Evolutionary conservation across 2,113 vertebrate species (phyloP), one percentile per base, ranked within the genome.

Genomic region (Ranitomeya imitator): DNA sequence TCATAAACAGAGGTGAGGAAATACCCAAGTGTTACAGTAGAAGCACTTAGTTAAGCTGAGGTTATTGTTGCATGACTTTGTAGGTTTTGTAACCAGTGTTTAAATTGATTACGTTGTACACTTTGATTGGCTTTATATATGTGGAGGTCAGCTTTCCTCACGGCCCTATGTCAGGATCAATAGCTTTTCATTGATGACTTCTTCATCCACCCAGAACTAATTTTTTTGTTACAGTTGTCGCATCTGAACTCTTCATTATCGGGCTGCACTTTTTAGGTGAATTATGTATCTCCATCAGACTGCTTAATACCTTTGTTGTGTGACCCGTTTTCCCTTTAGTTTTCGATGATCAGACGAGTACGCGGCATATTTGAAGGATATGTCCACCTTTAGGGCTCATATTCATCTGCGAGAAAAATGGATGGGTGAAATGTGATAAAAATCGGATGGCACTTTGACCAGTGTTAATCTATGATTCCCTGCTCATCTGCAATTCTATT

Each of bases 181-280:
- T 71, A 71, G n/a, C 45, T 84, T 84, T 54, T 84, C 51, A 71
- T 15, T 9, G 82, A 69, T 55, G 55, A 84, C 63, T 54, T 55
- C 63, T 84, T 71, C 65, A 84, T 14, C 71, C 82, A 84, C 65
- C 63, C 63, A 65, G 82, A 84, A 55, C 82, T 69, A 84, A 84
- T 71, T 55, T 51, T 84, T n/a, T 51, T 55, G 63, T 84, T 71
- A 69, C 65, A 84, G 12, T 71, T n/a, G 63, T 54, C 61, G 26
- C 63, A 51, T 67, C 16, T 13, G 11, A 65, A 54, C 23, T n/a
- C 51, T 26, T 23, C 15, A 69, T 84, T 71, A 71, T 51, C 9
- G 63, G 21, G 52, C 81, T 67, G 11, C 12, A 65, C 60, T 59
- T 14, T 60, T 7, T 10, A 61, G 21, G 63, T 65, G 19, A 65